Conservation (phyloP, 2,113 vertebrate species). For the Leptodactylus fuscus region DNA sequence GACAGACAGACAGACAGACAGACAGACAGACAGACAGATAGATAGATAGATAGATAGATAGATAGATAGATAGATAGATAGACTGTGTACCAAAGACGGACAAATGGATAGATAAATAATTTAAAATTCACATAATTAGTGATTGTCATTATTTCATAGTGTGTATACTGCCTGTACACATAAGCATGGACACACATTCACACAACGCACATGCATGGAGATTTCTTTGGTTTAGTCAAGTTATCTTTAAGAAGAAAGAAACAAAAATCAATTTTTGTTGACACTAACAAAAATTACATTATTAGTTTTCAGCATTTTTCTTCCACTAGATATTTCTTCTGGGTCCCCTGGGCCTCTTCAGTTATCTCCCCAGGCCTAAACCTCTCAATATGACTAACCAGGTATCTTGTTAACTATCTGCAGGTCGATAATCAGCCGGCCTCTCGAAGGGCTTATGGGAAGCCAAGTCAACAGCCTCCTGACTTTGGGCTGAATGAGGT, state of each 20-base stretch:
- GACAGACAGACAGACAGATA: too few relatives aligned
- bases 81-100: too few relatives aligned
- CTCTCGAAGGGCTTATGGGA: constrained; percentile 38
- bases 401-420: constrained; percentile 57
- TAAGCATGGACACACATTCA: neutral
- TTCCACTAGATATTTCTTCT: constrained; percentile 18
- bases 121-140: too few relatives aligned
- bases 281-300: constrained; percentile 50
- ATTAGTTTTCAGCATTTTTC: constrained; percentile 56
- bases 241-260: constrained; percentile 26
- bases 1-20: too few relatives aligned
- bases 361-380: constrained; percentile 48
- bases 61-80: too few relatives aligned
- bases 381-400: constrained; percentile 58
- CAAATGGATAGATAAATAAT: too few relatives aligned
- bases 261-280: constrained; percentile 51
- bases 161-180: neutral
- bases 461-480: constrained; percentile 37
- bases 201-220: neutral
- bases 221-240: neutral
- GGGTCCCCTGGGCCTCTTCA: constrained; percentile 52
- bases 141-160: neutral
- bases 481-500: constrained; percentile 1
- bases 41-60: too few relatives aligned
- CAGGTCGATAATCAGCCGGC: constrained; percentile 44